Conservation (phyloP, 1,140 invertebrate species). For the Zaprionus nigranus region DNA sequence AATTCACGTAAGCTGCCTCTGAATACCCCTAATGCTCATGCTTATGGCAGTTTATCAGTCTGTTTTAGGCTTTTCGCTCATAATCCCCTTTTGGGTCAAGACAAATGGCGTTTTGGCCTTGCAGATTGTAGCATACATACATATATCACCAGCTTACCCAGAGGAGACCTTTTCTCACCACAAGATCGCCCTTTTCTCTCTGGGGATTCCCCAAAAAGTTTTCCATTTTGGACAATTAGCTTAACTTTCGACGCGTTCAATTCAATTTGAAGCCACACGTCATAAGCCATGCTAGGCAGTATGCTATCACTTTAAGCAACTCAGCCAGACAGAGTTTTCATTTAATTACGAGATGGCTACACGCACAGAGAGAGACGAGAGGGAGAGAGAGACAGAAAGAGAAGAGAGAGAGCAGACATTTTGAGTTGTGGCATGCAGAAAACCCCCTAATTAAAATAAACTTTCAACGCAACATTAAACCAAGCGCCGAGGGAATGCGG, state of each 20-base stretch:
- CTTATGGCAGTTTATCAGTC: constrained; percentile 1
- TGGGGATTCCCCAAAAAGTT: neutral
- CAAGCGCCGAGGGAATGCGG: constrained; percentile 37
- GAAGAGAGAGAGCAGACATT: neutral
- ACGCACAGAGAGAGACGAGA: neutral
- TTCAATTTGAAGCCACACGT: constrained; percentile 28
- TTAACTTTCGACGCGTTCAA: constrained; percentile 13
- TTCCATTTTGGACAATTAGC: constrained; percentile 31
- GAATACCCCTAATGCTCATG: neutral
- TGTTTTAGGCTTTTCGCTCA: neutral
- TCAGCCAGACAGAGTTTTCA: constrained; percentile 27
- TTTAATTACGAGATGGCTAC: constrained; percentile 37
- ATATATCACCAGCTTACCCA: neutral
- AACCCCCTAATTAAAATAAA: constrained; percentile 60
- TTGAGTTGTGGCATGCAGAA: constrained; percentile 24
- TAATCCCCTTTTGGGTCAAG: neutral
- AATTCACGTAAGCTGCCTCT: neutral
- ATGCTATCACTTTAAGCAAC: constrained; percentile 25
- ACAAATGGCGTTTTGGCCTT: neutral
- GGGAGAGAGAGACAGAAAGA: neutral
- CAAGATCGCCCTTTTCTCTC: neutral
- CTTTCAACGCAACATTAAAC: constrained; percentile 59
- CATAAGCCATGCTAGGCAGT: constrained; percentile 10
- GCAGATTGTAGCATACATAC: neutral
- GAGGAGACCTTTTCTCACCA: neutral